phyloP scores from a whole-genome alignment of 2,888 invertebrate genomes.

The Acrobasis repandana region DNA sequence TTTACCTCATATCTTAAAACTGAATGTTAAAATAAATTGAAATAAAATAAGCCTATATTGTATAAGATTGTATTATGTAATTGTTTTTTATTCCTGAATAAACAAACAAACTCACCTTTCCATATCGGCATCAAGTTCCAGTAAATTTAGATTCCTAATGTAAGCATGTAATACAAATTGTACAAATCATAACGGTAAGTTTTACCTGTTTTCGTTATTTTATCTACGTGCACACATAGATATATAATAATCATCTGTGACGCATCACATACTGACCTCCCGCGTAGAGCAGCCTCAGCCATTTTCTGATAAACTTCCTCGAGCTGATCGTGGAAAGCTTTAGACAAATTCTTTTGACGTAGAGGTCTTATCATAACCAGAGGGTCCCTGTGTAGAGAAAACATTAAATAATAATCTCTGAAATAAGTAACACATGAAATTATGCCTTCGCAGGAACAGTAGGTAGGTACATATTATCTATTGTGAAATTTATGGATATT shows the following conservation, averaged over 20 bases:
- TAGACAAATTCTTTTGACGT: slow-evolving; percentile 84
- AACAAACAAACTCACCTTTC: slow-evolving; percentile 63
- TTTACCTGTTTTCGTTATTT: no score
- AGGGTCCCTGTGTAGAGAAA: slow-evolving; percentile 53
- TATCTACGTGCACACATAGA: no score
- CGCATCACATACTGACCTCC: slow-evolving; percentile 64
- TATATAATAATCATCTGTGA: no score
- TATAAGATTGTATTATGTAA: no score
- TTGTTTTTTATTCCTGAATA: no score
- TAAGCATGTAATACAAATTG: slow-evolving; percentile 53
- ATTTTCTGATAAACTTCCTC: slow-evolving; percentile 83
- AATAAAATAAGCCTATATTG: no score
- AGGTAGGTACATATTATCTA: no score
- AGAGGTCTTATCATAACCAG: slow-evolving; percentile 80
- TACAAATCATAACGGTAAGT: not conserved
- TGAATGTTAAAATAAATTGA: no score
- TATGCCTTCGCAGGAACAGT: no score
- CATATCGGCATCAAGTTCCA: slow-evolving; percentile 53
- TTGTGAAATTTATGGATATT: no score
- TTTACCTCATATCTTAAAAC: no score
- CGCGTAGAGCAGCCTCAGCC: slow-evolving; percentile 78
- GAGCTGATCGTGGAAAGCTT: slow-evolving; percentile 80
- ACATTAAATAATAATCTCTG: not conserved
- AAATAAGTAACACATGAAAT: no score
- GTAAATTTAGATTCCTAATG: slow-evolving; percentile 63